Conservation (phyloP, 1,140 invertebrate species). For the Bemisia tabaci region DNA sequence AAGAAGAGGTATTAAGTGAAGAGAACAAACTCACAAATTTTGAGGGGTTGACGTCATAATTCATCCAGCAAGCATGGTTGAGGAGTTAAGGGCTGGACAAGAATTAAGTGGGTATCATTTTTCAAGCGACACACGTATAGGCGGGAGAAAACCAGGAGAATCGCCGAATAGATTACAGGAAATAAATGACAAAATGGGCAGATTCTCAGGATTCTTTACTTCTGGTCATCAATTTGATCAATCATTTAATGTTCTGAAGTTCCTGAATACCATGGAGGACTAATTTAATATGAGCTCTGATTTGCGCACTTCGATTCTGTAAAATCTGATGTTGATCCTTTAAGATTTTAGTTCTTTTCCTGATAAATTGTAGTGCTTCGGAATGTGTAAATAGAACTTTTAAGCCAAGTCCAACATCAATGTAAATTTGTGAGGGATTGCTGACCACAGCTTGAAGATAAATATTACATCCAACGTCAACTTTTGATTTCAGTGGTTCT, state of each 20-base stretch:
- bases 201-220: too few relatives aligned
- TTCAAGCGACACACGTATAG: too few relatives aligned
- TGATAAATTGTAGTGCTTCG: conserved; percentile 55
- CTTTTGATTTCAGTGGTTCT: conserved; percentile 57
- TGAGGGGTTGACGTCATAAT: too few relatives aligned
- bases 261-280: conserved; percentile 49
- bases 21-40: too few relatives aligned
- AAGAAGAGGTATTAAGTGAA: too few relatives aligned
- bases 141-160: too few relatives aligned
- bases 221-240: too few relatives aligned
- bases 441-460: conserved; percentile 55
- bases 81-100: too few relatives aligned
- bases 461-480: conserved; percentile 62
- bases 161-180: too few relatives aligned
- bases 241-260: conserved; percentile 24
- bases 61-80: too few relatives aligned
- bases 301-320: conserved; percentile 46
- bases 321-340: conserved; percentile 45
- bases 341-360: conserved; percentile 48
- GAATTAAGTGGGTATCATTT: too few relatives aligned
- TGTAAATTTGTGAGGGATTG: conserved; percentile 48
- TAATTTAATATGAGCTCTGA: conserved; percentile 67
- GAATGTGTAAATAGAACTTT: conserved; percentile 55
- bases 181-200: too few relatives aligned
- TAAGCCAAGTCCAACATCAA: conserved; percentile 60